A percentile compares a stretch with the other conserved stretches of the same genome.
phyloP scores from a whole-genome alignment of 2,113 vertebrate genomes.

The Noturus placidus region DNA sequence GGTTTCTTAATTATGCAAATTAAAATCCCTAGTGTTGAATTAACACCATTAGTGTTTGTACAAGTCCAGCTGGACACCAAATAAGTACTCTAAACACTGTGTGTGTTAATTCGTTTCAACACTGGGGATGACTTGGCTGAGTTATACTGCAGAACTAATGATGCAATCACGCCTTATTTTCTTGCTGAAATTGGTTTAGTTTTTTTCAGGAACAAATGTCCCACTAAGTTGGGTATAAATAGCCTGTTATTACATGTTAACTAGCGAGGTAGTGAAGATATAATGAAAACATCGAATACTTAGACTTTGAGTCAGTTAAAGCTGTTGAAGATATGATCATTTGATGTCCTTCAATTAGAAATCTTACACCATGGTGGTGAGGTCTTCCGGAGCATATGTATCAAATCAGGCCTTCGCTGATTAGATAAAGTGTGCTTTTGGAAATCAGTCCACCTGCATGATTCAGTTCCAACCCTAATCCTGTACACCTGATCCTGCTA shows the following conservation, averaged over 20 bases:
- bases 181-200: neutral
- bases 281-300: neutral
- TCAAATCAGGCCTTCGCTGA: neutral
- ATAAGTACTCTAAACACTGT: neutral
- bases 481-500: conserved; percentile 7
- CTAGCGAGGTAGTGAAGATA: neutral
- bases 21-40: neutral
- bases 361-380: neutral
- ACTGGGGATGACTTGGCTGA: neutral
- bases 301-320: neutral
- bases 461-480: neutral
- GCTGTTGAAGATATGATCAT: neutral
- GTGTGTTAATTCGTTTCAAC: conserved; percentile 4
- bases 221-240: neutral
- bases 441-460: neutral
- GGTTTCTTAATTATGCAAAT: neutral
- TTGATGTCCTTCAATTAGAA: neutral
- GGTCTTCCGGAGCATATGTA: neutral
- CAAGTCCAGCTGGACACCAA: neutral
- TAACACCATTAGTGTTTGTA: neutral
- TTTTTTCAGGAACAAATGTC: neutral
- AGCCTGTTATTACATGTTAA: neutral
- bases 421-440: neutral
- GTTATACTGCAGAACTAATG: neutral
- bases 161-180: neutral